These are phyloP conservation scores for Ciconia nigra DNA, from an alignment of 2,797 vertebrate species.

Conservation along the genomic window DNA sequence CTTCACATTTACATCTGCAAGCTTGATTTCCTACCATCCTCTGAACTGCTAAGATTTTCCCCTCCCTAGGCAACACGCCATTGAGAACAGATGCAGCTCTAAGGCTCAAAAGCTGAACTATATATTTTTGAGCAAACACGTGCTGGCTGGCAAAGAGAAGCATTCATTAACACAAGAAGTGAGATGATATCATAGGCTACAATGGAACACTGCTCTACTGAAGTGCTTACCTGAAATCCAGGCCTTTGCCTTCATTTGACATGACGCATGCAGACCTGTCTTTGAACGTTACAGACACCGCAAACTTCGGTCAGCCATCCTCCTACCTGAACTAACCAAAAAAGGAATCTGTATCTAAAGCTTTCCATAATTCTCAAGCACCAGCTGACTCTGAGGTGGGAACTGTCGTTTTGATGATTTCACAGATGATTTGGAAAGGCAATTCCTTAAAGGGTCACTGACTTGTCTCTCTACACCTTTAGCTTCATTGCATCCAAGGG, in stretches of 20 bases:
- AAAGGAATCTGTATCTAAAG: neutral
- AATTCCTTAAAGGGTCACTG: slow-evolving; percentile 14
- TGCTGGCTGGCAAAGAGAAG: neutral
- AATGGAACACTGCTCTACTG: neutral
- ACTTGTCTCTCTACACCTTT: neutral
- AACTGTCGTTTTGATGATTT: slow-evolving; percentile 19
- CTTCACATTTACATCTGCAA: neutral
- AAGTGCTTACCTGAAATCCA: neutral
- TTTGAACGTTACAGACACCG: neutral
- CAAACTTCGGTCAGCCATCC: neutral
- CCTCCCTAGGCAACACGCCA: neutral
- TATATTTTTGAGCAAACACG: neutral
- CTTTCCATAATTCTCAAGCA: neutral
- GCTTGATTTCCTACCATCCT: neutral
- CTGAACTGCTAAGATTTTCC: neutral
- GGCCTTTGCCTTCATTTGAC: neutral
- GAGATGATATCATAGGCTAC: neutral
- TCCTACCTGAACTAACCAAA: neutral
- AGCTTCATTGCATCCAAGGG: neutral
- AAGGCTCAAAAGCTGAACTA: neutral
- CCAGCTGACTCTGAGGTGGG: neutral
- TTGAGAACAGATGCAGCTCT: neutral
- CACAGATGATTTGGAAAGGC: slow-evolving; percentile 6
- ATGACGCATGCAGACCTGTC: neutral
- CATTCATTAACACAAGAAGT: neutral